Percentiles rank a stretch among this genome's conserved stretches.
Evolutionary conservation across 1,140 invertebrate genomes (phyloP).

Genomic region (Drosophila ficusphila): DNA sequence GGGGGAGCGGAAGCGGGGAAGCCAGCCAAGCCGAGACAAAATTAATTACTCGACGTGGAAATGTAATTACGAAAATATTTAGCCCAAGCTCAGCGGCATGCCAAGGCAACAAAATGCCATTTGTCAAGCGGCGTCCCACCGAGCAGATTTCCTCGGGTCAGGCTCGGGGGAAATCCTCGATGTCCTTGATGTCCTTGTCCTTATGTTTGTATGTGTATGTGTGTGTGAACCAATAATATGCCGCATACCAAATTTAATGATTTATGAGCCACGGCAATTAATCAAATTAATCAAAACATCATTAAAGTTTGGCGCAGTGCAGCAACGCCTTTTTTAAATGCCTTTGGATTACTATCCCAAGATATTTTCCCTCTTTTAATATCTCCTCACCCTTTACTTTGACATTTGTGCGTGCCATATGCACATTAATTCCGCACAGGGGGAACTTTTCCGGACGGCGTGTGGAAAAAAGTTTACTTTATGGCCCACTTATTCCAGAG

Average conservation of each 20-base stretch:
- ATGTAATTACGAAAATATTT: constrained; percentile 84
- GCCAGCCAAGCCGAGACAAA: constrained; percentile 75
- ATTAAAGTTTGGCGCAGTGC: constrained; percentile 78
- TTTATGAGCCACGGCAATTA: constrained; percentile 73
- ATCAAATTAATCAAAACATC: constrained; percentile 79
- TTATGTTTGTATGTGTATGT: neutral
- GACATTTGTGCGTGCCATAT: constrained; percentile 72
- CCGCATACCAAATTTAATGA: constrained; percentile 70
- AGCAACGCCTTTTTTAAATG: constrained; percentile 63
- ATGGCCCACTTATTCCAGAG: constrained; percentile 65
- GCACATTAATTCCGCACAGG: constrained; percentile 70
- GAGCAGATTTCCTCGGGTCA: constrained; percentile 51
- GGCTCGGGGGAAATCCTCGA: constrained; percentile 6
- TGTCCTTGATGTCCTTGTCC: constrained; percentile 1
- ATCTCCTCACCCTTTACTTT: constrained; percentile 9
- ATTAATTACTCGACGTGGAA: constrained; percentile 84
- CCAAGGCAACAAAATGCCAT: constrained; percentile 74
- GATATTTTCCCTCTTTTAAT: constrained; percentile 2
- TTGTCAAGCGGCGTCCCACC: constrained; percentile 64
- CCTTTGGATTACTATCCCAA: constrained; percentile 4
- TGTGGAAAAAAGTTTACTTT: constrained; percentile 68
- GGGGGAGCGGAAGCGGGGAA: neutral
- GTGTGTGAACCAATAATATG: constrained; percentile 62
- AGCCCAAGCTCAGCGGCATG: constrained; percentile 74
- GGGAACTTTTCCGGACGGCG: constrained; percentile 48